Percentiles rank a stretch among this genome's conserved stretches.
phyloP scores from a whole-genome alignment of 2,888 invertebrate species.

The Protula sp. region DNA sequence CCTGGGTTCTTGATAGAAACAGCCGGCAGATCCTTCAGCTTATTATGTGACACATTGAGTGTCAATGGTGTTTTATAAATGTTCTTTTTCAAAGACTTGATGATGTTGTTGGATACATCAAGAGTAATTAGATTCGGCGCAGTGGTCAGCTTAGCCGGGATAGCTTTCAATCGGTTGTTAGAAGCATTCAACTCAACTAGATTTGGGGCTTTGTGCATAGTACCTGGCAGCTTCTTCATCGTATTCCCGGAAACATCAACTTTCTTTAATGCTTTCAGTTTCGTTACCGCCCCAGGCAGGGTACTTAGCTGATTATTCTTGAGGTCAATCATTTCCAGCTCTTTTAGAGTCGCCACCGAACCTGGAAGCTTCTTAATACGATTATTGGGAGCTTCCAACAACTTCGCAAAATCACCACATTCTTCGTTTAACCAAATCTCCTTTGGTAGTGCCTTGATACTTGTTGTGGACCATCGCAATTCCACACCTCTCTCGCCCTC shows the following conservation, averaged over 20 bases:
- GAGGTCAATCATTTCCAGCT: conserved; percentile 34
- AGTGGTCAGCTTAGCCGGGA: conserved; percentile 48
- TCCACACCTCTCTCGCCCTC: conserved; percentile 31
- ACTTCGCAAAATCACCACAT: conserved; percentile 32
- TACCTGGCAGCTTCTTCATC: conserved; percentile 41
- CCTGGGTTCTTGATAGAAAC: conserved; percentile 43
- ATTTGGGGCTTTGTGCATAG: conserved; percentile 43
- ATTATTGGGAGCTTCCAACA: conserved; percentile 46
- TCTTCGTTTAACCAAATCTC: conserved; percentile 51
- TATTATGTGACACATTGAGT: conserved; percentile 41
- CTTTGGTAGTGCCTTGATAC: conserved; percentile 35
- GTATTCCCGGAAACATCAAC: conserved; percentile 44
- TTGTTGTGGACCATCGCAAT: conserved; percentile 24
- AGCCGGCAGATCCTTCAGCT: conserved; percentile 40
- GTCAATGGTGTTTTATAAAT: conserved; percentile 45
- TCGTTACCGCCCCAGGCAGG: conserved; percentile 39
- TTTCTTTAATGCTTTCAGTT: conserved; percentile 34
- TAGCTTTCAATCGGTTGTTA: conserved; percentile 38
- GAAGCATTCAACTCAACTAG: conserved; percentile 24
- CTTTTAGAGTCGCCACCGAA: conserved; percentile 32
- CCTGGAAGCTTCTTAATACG: conserved; percentile 44
- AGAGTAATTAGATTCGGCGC: conserved; percentile 34
- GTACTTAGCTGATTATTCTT: conserved; percentile 38
- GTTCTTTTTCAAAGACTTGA: conserved; percentile 46
- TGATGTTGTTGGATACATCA: conserved; percentile 46